Evolutionary conservation across 1,140 invertebrate genomes (phyloP), one percentile per base, ranked within the genome.

Genomic region (Rhopalosiphum maidis): DNA sequence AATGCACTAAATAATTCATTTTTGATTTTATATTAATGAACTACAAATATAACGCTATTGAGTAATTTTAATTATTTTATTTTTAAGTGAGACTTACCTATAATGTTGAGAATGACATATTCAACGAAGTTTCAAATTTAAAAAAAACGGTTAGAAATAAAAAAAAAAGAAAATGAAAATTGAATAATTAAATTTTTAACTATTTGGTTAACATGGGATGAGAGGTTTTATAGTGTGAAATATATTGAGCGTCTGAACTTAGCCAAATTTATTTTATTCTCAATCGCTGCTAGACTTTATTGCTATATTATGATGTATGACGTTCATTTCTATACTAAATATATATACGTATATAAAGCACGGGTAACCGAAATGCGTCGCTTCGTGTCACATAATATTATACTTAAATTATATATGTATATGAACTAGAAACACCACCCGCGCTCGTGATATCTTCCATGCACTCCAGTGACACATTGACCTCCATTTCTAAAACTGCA

Each of bases 381-480:
- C 1, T 77, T 15, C 55, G 7, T 25, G 30, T 30, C 60, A 23
- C 60, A 35, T 15, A 68, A 18, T 18, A n/a, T 9, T 30, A n/a
- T 18, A n/a, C n/a, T 9, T n/a, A 68, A n/a, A 68, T 68, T 68
- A 68, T 68, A 60, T 15, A n/a, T 18, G 18, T 68, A 25, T 23
- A 25, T 77, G 18, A 77, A 18, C 60, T n/a, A n/a, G n/a, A 77
- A 77, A n/a, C 30, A n/a, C 60, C 30, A 18, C 30, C 15, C 15
- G 60, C 5, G 15, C 30, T 77, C 30, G 18, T 77, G 60, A 77
- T 18, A 4, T 77, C 30, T 77, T n/a, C 15, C 3, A 77, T 77
- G 60, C 60, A 77, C n/a, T 77, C 60, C n/a, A n/a, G 60, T 77
- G 60, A 77, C 60, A 77, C 60, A 77, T 77, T 77, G 60, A 77